phyloP scores from a whole-genome alignment of 35 echinoderm and acorn worm genomes.

The Chiridota heheva region DNA sequence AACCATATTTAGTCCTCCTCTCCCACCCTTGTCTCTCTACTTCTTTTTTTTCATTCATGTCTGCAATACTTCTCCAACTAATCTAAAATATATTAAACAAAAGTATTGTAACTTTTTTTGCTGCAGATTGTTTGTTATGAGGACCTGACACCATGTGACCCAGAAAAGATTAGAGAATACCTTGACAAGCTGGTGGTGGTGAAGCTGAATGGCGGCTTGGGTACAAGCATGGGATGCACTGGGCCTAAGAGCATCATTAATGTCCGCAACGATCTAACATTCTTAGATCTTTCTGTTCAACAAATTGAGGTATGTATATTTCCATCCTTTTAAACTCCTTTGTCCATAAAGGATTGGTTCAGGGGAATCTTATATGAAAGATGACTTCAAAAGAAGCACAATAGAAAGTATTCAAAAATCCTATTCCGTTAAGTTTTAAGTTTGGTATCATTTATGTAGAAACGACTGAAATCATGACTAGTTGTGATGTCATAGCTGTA shows the following conservation, averaged over 20 bases:
- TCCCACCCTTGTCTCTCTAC: no score
- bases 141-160: constrained; percentile 19
- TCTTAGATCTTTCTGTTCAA: constrained; percentile 85
- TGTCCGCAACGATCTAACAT: constrained; percentile 94
- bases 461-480: no score
- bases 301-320: constrained; percentile 84
- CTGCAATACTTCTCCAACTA: background rate
- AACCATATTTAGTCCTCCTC: no score
- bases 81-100: no score
- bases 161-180: constrained; percentile 43
- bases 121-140: constrained; percentile 68
- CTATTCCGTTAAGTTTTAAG: no score
- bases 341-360: no score
- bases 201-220: constrained; percentile 94
- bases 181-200: constrained; percentile 91
- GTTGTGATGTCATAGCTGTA: no score
- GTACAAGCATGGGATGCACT: constrained; percentile 95
- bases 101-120: no score
- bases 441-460: no score
- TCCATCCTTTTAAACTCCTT: background rate
- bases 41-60: background rate
- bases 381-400: no score
- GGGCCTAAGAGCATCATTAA: constrained; percentile 96
- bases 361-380: no score
- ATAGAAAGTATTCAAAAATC: no score